Percentiles rank a stretch among this genome's conserved stretches.
phyloP scores from a whole-genome alignment of 2,113 vertebrate species.

The Ictalurus punctatus region DNA sequence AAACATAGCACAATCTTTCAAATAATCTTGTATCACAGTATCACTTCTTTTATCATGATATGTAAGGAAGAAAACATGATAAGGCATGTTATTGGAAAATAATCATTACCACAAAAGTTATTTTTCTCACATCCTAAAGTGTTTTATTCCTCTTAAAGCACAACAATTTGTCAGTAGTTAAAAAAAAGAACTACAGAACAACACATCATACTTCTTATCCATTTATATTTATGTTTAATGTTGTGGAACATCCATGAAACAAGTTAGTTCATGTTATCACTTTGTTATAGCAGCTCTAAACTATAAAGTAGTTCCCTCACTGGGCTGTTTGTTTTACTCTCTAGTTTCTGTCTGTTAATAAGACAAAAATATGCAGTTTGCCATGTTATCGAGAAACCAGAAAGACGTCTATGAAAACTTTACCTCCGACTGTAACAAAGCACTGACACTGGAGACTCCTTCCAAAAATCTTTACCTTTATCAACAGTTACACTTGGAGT shows the following conservation, averaged over 20 bases:
- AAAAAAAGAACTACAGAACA: not conserved
- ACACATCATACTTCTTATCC: not conserved
- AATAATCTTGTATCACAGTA: too few species aligned
- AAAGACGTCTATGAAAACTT: not conserved
- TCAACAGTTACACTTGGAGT: not conserved
- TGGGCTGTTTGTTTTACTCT: not conserved
- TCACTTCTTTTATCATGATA: too few species aligned
- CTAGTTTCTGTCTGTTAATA: not conserved
- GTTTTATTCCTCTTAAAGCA: not conserved
- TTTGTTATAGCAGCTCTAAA: not conserved
- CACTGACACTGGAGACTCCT: not conserved
- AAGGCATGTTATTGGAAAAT: not conserved
- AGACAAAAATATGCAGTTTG: not conserved
- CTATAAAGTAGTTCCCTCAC: not conserved
- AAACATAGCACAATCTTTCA: not conserved
- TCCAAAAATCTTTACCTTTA: not conserved
- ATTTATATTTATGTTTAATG: not conserved
- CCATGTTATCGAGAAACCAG: not conserved
- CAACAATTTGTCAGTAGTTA: not conserved
- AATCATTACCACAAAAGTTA: not conserved
- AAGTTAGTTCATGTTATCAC: not conserved
- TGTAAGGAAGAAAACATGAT: not conserved
- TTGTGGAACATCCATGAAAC: not conserved
- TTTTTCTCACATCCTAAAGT: too few species aligned
- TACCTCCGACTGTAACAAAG: not conserved